A percentile compares a stretch with the other conserved stretches of the same genome.
phyloP scores from a whole-genome alignment of 2,888 invertebrate species.

The Drosophila cognata region DNA sequence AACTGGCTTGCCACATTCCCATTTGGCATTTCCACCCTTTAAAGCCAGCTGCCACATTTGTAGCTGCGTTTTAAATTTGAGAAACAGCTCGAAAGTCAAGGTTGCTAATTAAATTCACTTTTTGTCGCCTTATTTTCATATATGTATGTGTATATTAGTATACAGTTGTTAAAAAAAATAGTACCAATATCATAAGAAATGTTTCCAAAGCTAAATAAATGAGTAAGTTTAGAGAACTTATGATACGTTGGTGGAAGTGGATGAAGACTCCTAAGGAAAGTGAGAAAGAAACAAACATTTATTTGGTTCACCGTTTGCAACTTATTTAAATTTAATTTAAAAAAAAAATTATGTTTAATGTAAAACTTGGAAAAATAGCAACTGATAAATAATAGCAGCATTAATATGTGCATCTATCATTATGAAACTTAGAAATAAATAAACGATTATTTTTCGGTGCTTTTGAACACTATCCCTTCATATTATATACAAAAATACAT shows the following conservation, averaged over 20 bases:
- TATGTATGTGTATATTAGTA: not conserved
- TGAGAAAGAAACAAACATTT: not conserved
- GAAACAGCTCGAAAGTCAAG: slow-evolving; percentile 64
- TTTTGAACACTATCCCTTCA: not conserved
- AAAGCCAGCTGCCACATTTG: slow-evolving; percentile 24
- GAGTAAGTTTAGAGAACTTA: not conserved
- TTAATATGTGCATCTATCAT: not conserved
- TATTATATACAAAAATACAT: not conserved
- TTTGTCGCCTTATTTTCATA: not conserved
- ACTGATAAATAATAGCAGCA: not conserved
- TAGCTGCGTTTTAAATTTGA: slow-evolving; percentile 33
- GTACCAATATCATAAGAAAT: not conserved
- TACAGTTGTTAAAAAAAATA: not conserved
- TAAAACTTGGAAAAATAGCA: not conserved
- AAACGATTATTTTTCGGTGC: not conserved
- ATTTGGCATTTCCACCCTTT: slow-evolving; percentile 24
- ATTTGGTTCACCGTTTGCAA: not conserved
- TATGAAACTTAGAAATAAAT: not conserved
- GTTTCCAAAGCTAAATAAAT: not conserved
- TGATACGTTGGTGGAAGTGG: not conserved
- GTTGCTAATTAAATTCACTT: slow-evolving; percentile 74
- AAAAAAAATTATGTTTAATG: not conserved
- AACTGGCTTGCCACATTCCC: slow-evolving; percentile 12
- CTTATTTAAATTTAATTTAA: not conserved
- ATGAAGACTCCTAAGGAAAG: not conserved